Conservation (phyloP, 2,888 invertebrate genomes). For the Metacarcinus magister region DNA sequence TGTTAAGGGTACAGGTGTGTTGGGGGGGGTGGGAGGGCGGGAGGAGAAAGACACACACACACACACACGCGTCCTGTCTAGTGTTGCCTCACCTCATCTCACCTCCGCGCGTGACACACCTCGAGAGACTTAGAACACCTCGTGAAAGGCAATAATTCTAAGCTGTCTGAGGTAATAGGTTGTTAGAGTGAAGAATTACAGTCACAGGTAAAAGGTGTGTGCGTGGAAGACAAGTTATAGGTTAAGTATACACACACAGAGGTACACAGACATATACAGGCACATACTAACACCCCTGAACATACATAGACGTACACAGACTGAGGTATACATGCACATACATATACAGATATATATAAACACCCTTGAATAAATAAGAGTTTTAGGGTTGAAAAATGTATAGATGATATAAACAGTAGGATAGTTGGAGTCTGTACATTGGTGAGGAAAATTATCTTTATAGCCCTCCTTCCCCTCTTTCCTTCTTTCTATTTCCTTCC, state of each 20-base stretch:
- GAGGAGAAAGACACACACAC: background rate
- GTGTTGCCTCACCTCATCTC: background rate
- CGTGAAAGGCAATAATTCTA: background rate
- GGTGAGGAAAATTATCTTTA: constrained; percentile 32
- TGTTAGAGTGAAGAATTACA: background rate
- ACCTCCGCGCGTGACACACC: background rate
- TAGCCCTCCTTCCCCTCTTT: background rate
- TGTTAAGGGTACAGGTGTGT: background rate
- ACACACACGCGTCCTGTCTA: background rate
- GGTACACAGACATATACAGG: background rate
- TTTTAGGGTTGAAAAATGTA: background rate
- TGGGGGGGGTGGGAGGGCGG: background rate
- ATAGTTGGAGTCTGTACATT: background rate
- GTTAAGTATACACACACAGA: background rate
- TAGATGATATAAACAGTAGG: background rate
- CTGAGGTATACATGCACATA: background rate
- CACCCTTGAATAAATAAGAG: background rate
- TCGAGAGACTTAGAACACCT: background rate
- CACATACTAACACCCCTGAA: background rate
- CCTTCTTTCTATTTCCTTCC: background rate
- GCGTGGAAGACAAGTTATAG: background rate
- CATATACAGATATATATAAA: background rate
- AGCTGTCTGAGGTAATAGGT: background rate
- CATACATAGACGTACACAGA: background rate
- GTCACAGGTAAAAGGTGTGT: background rate